Evolutionary conservation across 2,797 vertebrate genomes (phyloP).

Genomic region (Xerus rutilus): DNA sequence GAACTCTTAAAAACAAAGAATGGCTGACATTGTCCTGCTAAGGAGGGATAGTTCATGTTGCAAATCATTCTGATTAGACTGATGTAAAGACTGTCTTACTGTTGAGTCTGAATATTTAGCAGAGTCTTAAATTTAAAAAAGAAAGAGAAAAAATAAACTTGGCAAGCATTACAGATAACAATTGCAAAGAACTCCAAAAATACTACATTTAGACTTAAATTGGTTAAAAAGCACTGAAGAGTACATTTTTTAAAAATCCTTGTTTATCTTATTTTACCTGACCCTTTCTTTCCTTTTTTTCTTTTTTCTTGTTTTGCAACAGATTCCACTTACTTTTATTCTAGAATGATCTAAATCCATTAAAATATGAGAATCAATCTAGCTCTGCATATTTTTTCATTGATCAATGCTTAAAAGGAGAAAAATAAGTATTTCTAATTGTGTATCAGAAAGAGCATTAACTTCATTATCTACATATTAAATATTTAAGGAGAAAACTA

Average conservation of each 20-base stretch:
- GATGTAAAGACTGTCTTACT: not conserved
- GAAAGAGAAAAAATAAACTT: not conserved
- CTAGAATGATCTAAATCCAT: not conserved
- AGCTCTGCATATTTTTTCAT: not conserved
- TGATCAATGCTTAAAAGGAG: not conserved
- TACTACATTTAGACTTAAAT: not conserved
- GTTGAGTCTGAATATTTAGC: conserved; percentile 3
- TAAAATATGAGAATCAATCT: conserved; percentile 17
- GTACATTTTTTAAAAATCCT: not conserved
- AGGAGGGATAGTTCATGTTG: not conserved
- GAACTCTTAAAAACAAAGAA: not conserved
- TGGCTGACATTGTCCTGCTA: not conserved
- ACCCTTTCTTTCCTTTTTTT: too few species aligned
- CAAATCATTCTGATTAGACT: not conserved
- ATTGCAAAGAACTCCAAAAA: not conserved
- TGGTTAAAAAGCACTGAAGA: not conserved
- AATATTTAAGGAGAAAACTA: not conserved
- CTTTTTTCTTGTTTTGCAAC: not conserved
- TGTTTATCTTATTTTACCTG: not conserved
- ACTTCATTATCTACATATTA: not conserved
- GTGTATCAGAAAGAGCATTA: not conserved
- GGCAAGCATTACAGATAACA: not conserved
- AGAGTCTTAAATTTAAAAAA: not conserved
- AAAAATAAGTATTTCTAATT: not conserved
- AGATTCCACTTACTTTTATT: not conserved